Conservation (phyloP, 2,797 vertebrate species). For the Cynopterus sphinx region DNA sequence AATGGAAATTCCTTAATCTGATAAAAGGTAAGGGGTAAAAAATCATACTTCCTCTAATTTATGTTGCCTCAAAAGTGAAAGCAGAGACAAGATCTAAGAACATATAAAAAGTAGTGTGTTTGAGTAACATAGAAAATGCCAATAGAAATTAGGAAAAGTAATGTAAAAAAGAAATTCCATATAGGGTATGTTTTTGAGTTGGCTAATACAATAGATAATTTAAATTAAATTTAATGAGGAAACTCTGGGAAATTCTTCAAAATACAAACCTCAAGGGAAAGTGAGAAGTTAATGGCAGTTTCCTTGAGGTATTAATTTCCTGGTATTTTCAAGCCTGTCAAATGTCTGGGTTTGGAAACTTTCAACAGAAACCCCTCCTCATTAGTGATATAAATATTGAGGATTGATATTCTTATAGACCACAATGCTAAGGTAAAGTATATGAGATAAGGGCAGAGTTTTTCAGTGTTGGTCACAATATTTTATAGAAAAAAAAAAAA, state of each 20-base stretch:
- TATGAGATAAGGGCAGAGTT: background rate
- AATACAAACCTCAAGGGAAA: background rate
- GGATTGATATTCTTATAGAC: background rate
- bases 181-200: background rate
- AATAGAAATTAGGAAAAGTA: background rate
- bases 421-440: background rate
- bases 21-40: background rate
- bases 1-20: background rate
- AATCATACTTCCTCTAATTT: background rate
- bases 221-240: background rate
- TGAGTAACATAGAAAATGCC: background rate
- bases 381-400: background rate
- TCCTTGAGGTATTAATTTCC: slow-evolving; percentile 38
- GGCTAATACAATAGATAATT: background rate
- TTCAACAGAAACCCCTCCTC: background rate
- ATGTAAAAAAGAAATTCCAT: background rate
- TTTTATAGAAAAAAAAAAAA: background rate
- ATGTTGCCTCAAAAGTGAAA: background rate
- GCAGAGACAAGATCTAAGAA: background rate
- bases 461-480: background rate
- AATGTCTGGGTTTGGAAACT: background rate
- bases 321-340: slow-evolving; percentile 11
- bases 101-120: background rate
- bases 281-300: background rate
- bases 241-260: background rate